A percentile compares a stretch with the other conserved stretches of the same genome.
phyloP scores from a whole-genome alignment of 37 sponge, comb jelly and placozoan genomes.

The Lycopodina hypogea region DNA sequence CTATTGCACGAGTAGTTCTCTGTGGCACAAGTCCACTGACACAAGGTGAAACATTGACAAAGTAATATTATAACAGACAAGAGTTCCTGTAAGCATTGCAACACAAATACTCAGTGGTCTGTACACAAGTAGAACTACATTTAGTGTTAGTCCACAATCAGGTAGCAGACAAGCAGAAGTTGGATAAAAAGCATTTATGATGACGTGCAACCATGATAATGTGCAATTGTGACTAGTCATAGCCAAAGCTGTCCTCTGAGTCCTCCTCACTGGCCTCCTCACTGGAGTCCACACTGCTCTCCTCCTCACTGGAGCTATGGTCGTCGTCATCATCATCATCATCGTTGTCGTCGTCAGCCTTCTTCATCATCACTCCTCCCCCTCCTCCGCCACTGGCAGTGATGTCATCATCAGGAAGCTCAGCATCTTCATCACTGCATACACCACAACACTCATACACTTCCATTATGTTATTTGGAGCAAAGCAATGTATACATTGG shows the following conservation, averaged over 20 bases:
- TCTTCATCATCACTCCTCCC: no score
- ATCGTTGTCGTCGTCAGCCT: not conserved
- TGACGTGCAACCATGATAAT: not conserved
- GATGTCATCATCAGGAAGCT: conserved; percentile 23
- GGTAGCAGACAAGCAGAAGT: no score
- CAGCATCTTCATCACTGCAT: conserved; percentile 61
- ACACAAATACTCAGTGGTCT: no score
- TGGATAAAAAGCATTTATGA: no score
- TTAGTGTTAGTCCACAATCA: no score
- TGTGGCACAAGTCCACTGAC: no score
- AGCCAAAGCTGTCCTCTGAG: conserved; percentile 62
- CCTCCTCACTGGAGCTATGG: conserved; percentile 8
- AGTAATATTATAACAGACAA: no score
- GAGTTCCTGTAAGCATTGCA: no score
- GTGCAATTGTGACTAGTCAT: conserved; percentile 21
- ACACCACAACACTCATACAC: not conserved
- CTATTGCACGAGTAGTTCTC: no score
- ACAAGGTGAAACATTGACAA: no score
- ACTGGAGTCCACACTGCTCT: conserved; percentile 11
- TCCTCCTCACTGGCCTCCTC: conserved; percentile 27
- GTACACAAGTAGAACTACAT: no score
- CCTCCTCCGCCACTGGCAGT: conserved; percentile 4
- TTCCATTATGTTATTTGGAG: not conserved
- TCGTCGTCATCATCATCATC: conserved; percentile 40
- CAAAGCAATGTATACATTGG: not conserved